Evolutionary conservation across 2,113 vertebrate species (phyloP), one percentile per base, ranked within the genome.

Genomic region (Gnathonemus echidnorhynchus): DNA sequence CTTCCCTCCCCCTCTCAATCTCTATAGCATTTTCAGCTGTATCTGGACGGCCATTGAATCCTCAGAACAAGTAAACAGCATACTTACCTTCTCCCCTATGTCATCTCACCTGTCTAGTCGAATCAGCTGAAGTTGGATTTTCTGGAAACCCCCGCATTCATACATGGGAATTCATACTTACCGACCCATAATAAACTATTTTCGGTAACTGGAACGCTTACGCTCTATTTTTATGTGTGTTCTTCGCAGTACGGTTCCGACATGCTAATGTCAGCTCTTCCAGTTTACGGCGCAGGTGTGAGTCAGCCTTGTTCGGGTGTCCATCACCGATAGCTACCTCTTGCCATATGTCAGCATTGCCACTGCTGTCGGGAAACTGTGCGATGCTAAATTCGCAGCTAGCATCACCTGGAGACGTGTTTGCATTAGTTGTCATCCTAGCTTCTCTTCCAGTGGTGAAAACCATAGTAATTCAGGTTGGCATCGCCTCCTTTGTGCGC

Each of bases 191-290:
- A 86, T 86, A 50, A 86, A 86, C 84, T 27, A 48, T 86, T 86
- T 49, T 50, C 48, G 4, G 84, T 80, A 80, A 42, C 31, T 80
- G 17, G 35, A 35, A 80, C 35, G 35, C 74, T 80, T 42, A 80
- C 74, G 17, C 35, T 19, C 74, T 80, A 42, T 80, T 80, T 80
- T 80, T 35, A 80, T 42, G 74, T 39, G 74, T 42, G 35, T 80
- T 80, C 31, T 42, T 80, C 5, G 2, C 35, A 35, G 35, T 8
- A 39, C 35, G 35, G 35, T 80, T 80, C 74, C 74, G 31, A 35
- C 74, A 42, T 80, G 35, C 74, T 80, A 80, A 80, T 80, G 74
- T 80, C 74, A 80, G 74, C 74, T 80, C 74, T 80, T 19, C 74
- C 74, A 80, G 74, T 42, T 80, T 35, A 19, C 35, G 35, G 17